Percentiles rank a stretch among this genome's conserved stretches.
Conservation (phyloP, 2,797 vertebrate species). For the Melanotaenia parkinsoni region DNA sequence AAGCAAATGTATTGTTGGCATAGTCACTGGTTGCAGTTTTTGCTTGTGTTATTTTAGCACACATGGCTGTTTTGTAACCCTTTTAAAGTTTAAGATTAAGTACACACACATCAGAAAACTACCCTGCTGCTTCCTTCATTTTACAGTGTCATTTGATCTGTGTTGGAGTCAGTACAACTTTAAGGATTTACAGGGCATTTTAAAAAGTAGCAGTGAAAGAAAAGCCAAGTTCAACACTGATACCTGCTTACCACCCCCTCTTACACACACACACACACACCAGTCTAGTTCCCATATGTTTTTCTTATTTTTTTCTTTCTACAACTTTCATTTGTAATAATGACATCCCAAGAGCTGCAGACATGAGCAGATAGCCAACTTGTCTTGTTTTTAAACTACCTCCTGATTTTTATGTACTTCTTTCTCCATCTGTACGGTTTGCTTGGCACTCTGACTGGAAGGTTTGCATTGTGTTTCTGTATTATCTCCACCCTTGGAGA, state of each 20-base stretch:
- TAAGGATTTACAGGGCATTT: conserved; percentile 67
- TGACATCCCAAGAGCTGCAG: conserved; percentile 14
- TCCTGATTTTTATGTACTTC: background rate
- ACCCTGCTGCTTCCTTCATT: conserved; percentile 54
- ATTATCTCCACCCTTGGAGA: background rate
- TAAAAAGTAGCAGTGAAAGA: conserved; percentile 67
- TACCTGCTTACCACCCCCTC: background rate
- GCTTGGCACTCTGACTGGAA: conserved; percentile 25
- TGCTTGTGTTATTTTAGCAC: background rate
- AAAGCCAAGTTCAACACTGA: conserved; percentile 71
- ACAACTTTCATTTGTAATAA: conserved; percentile 17
- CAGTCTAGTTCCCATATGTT: conserved; percentile 15
- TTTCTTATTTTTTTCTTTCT: conserved; percentile 27
- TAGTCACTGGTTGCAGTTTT: background rate
- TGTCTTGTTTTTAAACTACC: conserved; percentile 23
- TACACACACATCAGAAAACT: conserved; percentile 41
- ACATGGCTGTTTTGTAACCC: background rate
- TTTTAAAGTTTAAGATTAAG: conserved; percentile 15
- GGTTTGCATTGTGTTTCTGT: conserved; percentile 36
- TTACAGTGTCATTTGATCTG: conserved; percentile 68
- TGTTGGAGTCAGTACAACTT: conserved; percentile 68
- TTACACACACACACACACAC: no score
- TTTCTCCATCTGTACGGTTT: conserved; percentile 25
- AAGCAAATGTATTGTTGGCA: conserved; percentile 2
- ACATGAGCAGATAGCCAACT: background rate